Evolutionary conservation across 1,140 invertebrate genomes (phyloP).

Genomic region (Drosophila oshimai): DNA sequence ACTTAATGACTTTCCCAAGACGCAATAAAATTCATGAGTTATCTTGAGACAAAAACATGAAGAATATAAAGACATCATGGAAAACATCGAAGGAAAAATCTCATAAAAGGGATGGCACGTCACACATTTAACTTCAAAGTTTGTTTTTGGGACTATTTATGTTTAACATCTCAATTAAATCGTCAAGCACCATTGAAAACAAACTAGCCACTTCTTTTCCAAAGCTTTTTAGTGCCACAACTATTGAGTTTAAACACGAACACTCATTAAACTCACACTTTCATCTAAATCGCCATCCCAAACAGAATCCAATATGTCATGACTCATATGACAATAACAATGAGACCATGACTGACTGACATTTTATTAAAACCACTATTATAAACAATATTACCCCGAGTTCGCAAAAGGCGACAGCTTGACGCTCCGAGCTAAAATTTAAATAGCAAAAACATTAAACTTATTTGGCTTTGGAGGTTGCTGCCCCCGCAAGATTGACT

Average conservation of each 20-base stretch:
- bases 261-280: no score
- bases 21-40: neutral
- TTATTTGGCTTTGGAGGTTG: conserved; percentile 69
- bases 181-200: neutral
- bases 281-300: neutral
- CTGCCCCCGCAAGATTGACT: conserved; percentile 66
- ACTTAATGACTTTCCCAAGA: neutral
- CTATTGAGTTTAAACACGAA: neutral
- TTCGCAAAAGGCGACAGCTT: conserved; percentile 19
- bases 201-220: neutral
- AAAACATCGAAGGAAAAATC: no score
- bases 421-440: conserved; percentile 10
- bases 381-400: conserved; percentile 17
- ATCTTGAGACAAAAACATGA: no score
- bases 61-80: no score
- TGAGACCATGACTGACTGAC: conserved; percentile 30
- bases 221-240: neutral
- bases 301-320: conserved; percentile 40
- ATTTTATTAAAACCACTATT: conserved; percentile 32
- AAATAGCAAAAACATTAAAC: conserved; percentile 28
- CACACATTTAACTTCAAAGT: neutral
- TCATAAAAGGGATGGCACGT: neutral
- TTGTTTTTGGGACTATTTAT: neutral
- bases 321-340: conserved; percentile 50
- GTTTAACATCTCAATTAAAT: neutral